Conservation (phyloP, 1,140 invertebrate genomes). For the Dendrolimus punctatus region DNA sequence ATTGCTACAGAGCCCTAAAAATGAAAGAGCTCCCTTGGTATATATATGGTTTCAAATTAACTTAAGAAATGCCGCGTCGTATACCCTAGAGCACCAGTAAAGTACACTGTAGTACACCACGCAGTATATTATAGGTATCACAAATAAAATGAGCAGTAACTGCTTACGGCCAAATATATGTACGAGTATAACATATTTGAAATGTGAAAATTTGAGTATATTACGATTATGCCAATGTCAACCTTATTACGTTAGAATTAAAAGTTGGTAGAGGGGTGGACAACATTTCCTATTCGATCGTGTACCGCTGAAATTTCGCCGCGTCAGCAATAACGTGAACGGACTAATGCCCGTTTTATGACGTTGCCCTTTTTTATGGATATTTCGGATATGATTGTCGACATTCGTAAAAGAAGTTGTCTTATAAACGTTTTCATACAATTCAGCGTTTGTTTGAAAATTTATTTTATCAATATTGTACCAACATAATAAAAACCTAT, state of each 20-base stretch:
- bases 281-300: slow-evolving; percentile 15
- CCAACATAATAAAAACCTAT: no score
- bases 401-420: slow-evolving; percentile 26
- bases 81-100: no score
- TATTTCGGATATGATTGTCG: slow-evolving; percentile 51
- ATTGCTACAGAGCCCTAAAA: no score
- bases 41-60: no score
- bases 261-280: slow-evolving; percentile 12
- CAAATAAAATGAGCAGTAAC: no score
- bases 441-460: slow-evolving; percentile 8
- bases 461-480: background rate
- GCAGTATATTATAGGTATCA: no score
- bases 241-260: slow-evolving; percentile 10
- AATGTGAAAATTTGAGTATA: slow-evolving; percentile 5
- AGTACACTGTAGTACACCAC: no score
- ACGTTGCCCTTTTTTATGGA: slow-evolving; percentile 37
- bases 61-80: no score
- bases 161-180: no score
- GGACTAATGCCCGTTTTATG: slow-evolving; percentile 53
- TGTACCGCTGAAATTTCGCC: slow-evolving; percentile 15
- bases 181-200: background rate
- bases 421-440: slow-evolving; percentile 20
- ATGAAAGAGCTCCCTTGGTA: no score
- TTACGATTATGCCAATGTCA: slow-evolving; percentile 1
- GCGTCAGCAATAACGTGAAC: slow-evolving; percentile 33